A percentile compares a stretch with the other conserved stretches of the same genome.
Evolutionary conservation across 2,113 vertebrate species (phyloP).

Genomic region (Bettongia penicillata): DNA sequence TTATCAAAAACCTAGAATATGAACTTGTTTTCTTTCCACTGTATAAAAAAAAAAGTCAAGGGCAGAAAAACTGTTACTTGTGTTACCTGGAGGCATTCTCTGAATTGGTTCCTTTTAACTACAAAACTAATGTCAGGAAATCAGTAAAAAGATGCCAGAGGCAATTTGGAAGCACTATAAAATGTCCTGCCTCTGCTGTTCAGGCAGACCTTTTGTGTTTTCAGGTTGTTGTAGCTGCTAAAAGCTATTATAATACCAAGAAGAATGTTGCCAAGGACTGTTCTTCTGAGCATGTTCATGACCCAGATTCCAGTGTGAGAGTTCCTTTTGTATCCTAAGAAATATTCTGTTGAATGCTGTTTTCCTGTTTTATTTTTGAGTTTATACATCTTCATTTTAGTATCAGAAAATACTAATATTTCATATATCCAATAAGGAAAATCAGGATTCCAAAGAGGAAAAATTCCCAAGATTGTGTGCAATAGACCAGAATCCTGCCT

Average conservation of each 20-base stretch:
- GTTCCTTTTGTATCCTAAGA: slow-evolving; percentile 30
- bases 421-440: slow-evolving; percentile 6
- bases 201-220: slow-evolving; percentile 16
- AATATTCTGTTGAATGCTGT: slow-evolving; percentile 31
- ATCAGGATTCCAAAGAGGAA: not conserved
- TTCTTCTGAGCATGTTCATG: slow-evolving; percentile 44
- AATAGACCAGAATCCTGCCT: not conserved
- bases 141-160: slow-evolving; percentile 32
- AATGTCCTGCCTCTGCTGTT: slow-evolving; percentile 27
- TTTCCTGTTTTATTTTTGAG: slow-evolving; percentile 30
- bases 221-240: slow-evolving; percentile 2
- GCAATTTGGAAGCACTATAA: slow-evolving; percentile 46
- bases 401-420: slow-evolving; percentile 17
- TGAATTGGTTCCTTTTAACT: slow-evolving; percentile 51
- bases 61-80: slow-evolving; percentile 41
- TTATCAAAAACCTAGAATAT: slow-evolving; percentile 22
- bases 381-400: not conserved
- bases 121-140: slow-evolving; percentile 33
- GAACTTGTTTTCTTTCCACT: slow-evolving; percentile 31
- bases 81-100: slow-evolving; percentile 10
- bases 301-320: slow-evolving; percentile 4
- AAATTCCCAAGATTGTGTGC: not conserved
- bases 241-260: slow-evolving; percentile 40
- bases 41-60: slow-evolving; percentile 33
- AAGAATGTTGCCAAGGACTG: slow-evolving; percentile 12